Conservation (phyloP, 1,140 invertebrate species). For the Camponotus floridanus region DNA sequence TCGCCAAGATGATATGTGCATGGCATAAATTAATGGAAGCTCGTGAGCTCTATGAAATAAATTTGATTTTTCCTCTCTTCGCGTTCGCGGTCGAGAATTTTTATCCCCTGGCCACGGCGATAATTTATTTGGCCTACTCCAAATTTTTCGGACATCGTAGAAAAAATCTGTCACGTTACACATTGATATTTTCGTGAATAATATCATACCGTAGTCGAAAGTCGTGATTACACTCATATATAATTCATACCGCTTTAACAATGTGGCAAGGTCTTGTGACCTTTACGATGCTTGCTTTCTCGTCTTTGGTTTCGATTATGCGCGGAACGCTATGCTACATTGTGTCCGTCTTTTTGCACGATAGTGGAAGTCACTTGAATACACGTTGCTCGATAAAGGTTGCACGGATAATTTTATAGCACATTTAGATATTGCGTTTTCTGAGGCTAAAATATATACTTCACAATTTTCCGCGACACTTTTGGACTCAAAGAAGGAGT, state of each 20-base stretch:
- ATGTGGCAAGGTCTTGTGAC: slow-evolving; percentile 29
- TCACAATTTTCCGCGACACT: neutral
- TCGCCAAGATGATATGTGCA: slow-evolving; percentile 4
- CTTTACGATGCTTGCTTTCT: slow-evolving; percentile 38
- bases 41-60: slow-evolving; percentile 69
- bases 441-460: neutral
- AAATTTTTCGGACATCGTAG: neutral
- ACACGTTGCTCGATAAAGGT: slow-evolving; percentile 11
- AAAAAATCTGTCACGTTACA: neutral
- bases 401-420: slow-evolving; percentile 11
- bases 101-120: neutral
- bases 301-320: slow-evolving; percentile 54
- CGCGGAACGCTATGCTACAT: slow-evolving; percentile 30
- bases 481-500: slow-evolving; percentile 4
- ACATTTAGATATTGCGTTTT: neutral
- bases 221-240: slow-evolving; percentile 39
- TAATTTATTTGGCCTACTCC: neutral
- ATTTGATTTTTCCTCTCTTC: slow-evolving; percentile 60
- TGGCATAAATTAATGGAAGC: slow-evolving; percentile 66
- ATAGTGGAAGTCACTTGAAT: neutral
- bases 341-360: slow-evolving; percentile 23
- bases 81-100: neutral
- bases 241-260: slow-evolving; percentile 46
- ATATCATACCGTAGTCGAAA: slow-evolving; percentile 42
- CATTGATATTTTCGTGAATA: slow-evolving; percentile 51